Base-by-base conservation (phyloP, 2,888 invertebrate genomes). In the Euproctis similis region DNA sequence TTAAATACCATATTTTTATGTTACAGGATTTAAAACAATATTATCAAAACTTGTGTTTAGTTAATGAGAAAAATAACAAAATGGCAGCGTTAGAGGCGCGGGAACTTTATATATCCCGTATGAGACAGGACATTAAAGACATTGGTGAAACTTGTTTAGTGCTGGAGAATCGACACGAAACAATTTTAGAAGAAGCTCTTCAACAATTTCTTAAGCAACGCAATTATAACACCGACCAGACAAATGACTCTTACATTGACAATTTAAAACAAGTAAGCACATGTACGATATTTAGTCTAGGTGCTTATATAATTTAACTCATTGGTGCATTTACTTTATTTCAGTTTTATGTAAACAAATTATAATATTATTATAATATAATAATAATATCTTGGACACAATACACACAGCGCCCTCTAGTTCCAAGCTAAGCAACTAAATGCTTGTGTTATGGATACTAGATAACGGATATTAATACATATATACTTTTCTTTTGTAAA, bases 41-140 rank as follows among this genome's bases (percentile, higher is more conserved):
- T 13, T 36, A 29, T n/a, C 10, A 24, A 22, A 17, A 31, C 13
- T 18, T 31, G 12, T 24, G 23, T n/a, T 7, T 18, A 1, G 20
- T 36, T 9, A 34, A 37, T 21, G 37, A 31, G n/a, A 31, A 34
- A 17, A 38, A 38, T 23, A 38, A 38, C 12, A 22, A 10, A 9
- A 24, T 8, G 5, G 34, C 31, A 1, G 26, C 24, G 3, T 9
- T 29, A n/a, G 19, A 31, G 22, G 31, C 31, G 9, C 34, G 31
- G n/a, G 31, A 31, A 20, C 4, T 25, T 9, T 38, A 38, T 20
- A 8, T 27, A 1, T 9, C 19, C 1, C 14, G 23, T n/a, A 38
- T 30, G 36, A 36, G 25, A 14, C 21, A 13, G 6, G 24, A 24
- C 1, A 7, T 16, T 3, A 27, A 13, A 11, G 28, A 29, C 8